Evolutionary conservation across 2,888 invertebrate genomes (phyloP).

Genomic region (Tiliacea aurago): DNA sequence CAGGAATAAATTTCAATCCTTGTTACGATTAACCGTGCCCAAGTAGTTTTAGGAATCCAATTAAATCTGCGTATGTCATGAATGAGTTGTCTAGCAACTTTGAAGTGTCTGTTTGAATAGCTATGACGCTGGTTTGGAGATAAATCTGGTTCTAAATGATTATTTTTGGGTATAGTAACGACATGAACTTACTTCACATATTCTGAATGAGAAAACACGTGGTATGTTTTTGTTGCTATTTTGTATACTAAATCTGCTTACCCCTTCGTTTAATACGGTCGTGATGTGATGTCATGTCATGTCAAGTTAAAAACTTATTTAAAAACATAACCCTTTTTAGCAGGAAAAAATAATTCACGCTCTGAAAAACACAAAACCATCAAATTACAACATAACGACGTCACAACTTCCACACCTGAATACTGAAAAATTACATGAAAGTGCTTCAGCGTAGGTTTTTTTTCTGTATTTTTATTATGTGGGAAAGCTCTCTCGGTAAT

Average conservation of each 20-base stretch:
- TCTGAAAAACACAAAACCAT: slow-evolving; percentile 30
- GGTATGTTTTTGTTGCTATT: background rate
- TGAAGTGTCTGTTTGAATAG: background rate
- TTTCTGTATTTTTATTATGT: slow-evolving; percentile 60
- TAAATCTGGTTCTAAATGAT: background rate
- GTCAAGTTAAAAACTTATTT: background rate
- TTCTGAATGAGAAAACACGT: background rate
- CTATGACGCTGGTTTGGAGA: background rate
- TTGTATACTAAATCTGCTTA: background rate
- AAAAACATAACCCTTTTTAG: background rate
- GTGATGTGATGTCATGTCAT: background rate
- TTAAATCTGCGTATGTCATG: background rate
- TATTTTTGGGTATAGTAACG: background rate
- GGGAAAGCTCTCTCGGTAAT: slow-evolving; percentile 68
- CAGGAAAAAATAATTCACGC: background rate
- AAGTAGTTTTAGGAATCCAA: background rate
- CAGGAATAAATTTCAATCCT: background rate
- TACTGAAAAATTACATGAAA: slow-evolving; percentile 57
- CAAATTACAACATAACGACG: slow-evolving; percentile 34
- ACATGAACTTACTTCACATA: background rate
- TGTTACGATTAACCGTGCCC: background rate
- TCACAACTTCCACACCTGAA: slow-evolving; percentile 39
- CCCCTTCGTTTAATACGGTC: background rate
- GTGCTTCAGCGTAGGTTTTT: slow-evolving; percentile 54
- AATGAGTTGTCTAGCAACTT: background rate